Evolutionary conservation across 2,888 invertebrate species (phyloP).

Genomic region (Ennomos fuscantarius): DNA sequence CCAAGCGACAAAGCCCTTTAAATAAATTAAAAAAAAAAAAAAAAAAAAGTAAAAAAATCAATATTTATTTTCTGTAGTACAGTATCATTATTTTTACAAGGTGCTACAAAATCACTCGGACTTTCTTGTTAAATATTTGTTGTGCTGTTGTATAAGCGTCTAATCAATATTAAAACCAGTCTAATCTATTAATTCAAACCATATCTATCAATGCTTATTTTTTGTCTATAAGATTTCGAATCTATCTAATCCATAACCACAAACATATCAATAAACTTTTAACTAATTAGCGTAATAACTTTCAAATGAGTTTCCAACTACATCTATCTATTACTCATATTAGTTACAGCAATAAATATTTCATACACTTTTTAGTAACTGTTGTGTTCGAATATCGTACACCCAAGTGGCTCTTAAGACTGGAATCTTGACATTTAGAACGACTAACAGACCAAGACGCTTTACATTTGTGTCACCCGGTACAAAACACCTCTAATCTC

Average conservation of each 20-base stretch:
- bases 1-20: too few relatives aligned
- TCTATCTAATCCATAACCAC: slow-evolving; percentile 21
- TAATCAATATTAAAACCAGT: slow-evolving; percentile 14
- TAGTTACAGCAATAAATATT: slow-evolving; percentile 28
- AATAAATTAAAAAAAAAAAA: too few relatives aligned
- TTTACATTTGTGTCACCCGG: slow-evolving; percentile 32
- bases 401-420: slow-evolving; percentile 20
- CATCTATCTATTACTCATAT: slow-evolving; percentile 27
- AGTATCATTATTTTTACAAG: slow-evolving; percentile 7
- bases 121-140: too few relatives aligned
- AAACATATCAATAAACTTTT: slow-evolving; percentile 33
- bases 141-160: neutral
- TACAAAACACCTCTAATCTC: slow-evolving; percentile 38
- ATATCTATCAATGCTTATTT: slow-evolving; percentile 20
- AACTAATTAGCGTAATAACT: slow-evolving; percentile 35
- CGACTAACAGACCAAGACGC: slow-evolving; percentile 32
- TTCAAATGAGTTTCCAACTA: slow-evolving; percentile 26
- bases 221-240: slow-evolving; percentile 12
- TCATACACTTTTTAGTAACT: slow-evolving; percentile 24
- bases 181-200: slow-evolving; percentile 18
- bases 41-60: too few relatives aligned
- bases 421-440: slow-evolving; percentile 37
- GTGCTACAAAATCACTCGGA: too few relatives aligned
- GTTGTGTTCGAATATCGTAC: slow-evolving; percentile 19
- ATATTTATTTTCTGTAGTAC: too few relatives aligned